A percentile compares a stretch with the other conserved stretches of the same genome.
Evolutionary conservation across 1,140 invertebrate genomes (phyloP).

Genomic region (Drosophila ercepeae): DNA sequence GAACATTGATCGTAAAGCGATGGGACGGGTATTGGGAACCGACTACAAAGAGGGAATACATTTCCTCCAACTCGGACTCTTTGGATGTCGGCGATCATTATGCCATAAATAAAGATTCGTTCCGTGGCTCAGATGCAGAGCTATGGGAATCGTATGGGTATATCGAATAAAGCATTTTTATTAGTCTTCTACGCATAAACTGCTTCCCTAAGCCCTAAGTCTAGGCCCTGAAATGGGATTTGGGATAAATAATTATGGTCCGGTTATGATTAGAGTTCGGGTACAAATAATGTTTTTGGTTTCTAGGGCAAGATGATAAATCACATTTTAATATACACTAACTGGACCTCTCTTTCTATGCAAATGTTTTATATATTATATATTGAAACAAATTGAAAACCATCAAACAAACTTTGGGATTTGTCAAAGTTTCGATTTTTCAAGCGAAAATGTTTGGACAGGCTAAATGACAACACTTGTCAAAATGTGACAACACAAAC

Average conservation of each 20-base stretch:
- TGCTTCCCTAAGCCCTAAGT: background rate
- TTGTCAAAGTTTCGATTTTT: conserved; percentile 70
- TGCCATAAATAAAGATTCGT: conserved; percentile 83
- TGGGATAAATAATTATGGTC: conserved; percentile 62
- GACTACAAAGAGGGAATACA: conserved; percentile 18
- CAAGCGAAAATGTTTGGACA: conserved; percentile 76
- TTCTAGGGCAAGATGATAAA: conserved; percentile 25
- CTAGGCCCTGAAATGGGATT: conserved; percentile 40
- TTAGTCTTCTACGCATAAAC: conserved; percentile 51
- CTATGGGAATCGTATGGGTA: conserved; percentile 62
- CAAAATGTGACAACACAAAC: conserved; percentile 75
- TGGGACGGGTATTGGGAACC: conserved; percentile 49
- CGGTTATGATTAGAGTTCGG: conserved; percentile 70
- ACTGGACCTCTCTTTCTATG: background rate
- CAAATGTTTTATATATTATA: conserved; percentile 1
- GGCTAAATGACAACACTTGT: conserved; percentile 74
- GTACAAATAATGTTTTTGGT: conserved; percentile 41
- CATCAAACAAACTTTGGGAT: conserved; percentile 48
- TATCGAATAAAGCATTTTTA: conserved; percentile 67
- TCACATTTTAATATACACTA: background rate
- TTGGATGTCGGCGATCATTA: conserved; percentile 62
- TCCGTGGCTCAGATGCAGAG: conserved; percentile 49
- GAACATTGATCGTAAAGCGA: conserved; percentile 75
- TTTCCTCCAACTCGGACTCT: conserved; percentile 48
- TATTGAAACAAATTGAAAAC: conserved; percentile 23